These are phyloP conservation scores for Atrichornis clamosus DNA, from an alignment of 2,113 vertebrate species.

Conservation along the genomic window DNA sequence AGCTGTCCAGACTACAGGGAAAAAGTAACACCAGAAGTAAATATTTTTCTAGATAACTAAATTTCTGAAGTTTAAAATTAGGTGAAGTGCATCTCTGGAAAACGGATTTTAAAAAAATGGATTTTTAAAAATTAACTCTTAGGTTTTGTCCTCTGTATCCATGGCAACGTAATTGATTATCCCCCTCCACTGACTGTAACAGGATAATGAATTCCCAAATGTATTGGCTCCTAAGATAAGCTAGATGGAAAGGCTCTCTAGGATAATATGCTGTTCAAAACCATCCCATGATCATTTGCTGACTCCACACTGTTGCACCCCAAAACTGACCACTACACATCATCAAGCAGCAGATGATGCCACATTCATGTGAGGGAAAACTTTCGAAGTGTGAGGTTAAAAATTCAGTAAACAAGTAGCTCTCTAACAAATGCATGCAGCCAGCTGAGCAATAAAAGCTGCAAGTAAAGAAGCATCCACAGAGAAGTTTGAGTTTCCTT, in stretches of 20 bases:
- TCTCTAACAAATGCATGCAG: background rate
- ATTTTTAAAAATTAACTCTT: background rate
- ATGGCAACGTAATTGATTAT: background rate
- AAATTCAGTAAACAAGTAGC: background rate
- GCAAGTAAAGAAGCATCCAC: background rate
- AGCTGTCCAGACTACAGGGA: background rate
- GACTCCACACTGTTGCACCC: background rate
- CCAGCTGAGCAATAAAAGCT: background rate
- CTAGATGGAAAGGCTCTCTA: background rate
- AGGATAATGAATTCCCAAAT: background rate
- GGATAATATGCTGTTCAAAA: background rate
- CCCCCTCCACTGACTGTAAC: background rate
- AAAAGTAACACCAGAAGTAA: background rate
- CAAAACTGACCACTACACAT: background rate
- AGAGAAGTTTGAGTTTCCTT: background rate
- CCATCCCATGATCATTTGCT: background rate
- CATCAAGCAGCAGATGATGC: background rate
- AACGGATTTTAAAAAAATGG: background rate
- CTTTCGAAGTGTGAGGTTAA: background rate
- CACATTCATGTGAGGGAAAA: background rate
- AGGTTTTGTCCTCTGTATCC: background rate
- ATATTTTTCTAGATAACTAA: background rate
- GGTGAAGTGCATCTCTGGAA: background rate
- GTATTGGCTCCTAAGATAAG: background rate
- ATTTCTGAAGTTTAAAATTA: background rate